These are phyloP conservation scores for Trigoniulus corallinus DNA, from an alignment of 1,140 invertebrate genomes.

Conservation along the genomic window DNA sequence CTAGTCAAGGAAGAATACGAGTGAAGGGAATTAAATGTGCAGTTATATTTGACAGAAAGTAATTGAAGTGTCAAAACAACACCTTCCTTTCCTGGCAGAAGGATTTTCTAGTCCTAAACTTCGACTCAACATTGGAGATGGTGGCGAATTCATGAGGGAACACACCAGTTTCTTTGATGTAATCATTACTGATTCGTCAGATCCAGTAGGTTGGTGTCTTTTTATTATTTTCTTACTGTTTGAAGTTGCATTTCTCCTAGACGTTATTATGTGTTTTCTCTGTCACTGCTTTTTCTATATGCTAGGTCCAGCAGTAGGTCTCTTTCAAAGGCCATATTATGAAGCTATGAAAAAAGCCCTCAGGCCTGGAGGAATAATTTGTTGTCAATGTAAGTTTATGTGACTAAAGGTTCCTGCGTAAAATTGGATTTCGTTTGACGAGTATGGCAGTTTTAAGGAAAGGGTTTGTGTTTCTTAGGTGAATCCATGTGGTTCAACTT, in stretches of 20 bases:
- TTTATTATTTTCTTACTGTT: conserved; percentile 3
- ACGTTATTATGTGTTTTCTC: too few species aligned
- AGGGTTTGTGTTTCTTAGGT: too few species aligned
- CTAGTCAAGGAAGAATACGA: too few species aligned
- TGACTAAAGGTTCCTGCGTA: conserved; percentile 4
- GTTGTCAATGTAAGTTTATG: conserved; percentile 40
- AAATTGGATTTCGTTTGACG: neutral
- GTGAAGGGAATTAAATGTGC: neutral
- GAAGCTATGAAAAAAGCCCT: conserved; percentile 65
- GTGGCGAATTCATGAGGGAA: conserved; percentile 83
- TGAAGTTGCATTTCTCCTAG: neutral
- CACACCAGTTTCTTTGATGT: conserved; percentile 81
- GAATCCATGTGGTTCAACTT: conserved; percentile 81
- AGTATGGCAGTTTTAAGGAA: neutral
- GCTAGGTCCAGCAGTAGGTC: conserved; percentile 39
- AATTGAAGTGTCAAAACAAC: conserved; percentile 78
- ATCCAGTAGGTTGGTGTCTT: conserved; percentile 52
- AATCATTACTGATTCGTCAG: conserved; percentile 95
- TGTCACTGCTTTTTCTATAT: conserved; percentile 5
- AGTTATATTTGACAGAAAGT: conserved; percentile 36
- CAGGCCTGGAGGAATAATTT: conserved; percentile 71
- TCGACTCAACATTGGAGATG: conserved; percentile 71
- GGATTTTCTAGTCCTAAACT: conserved; percentile 74
- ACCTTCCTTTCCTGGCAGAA: conserved; percentile 73
- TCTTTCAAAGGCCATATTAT: conserved; percentile 73